A percentile compares a stretch with the other conserved stretches of the same genome.
Conservation (phyloP, 2,797 vertebrate genomes). For the Dallia pectoralis region DNA sequence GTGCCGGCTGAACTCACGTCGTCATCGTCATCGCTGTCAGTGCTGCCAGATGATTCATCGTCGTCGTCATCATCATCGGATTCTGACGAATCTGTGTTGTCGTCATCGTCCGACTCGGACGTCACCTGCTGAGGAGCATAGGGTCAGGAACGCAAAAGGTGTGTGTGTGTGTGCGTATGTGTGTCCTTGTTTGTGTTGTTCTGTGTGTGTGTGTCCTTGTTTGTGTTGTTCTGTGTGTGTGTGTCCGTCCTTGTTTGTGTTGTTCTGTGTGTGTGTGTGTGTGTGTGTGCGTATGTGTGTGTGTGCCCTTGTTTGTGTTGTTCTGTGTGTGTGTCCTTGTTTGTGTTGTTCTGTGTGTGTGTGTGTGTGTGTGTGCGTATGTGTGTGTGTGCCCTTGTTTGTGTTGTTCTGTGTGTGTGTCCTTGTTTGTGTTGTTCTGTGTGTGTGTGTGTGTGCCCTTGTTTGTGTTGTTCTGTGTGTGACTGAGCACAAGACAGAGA, state of each 20-base stretch:
- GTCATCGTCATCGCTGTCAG: constrained; percentile 73
- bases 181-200: not conserved
- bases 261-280: not conserved
- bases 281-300: constrained; percentile 1
- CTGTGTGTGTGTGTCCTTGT: constrained; percentile 13
- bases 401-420: too few species aligned
- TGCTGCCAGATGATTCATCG: constrained; percentile 72
- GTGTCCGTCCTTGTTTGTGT: too few species aligned
- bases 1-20: constrained; percentile 49
- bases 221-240: too few species aligned
- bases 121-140: constrained; percentile 70
- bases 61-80: constrained; percentile 77
- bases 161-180: not conserved
- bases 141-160: constrained; percentile 20
- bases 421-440: too few species aligned
- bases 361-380: not conserved
- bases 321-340: not conserved
- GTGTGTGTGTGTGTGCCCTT: too few species aligned
- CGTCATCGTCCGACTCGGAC: constrained; percentile 75
- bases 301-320: too few species aligned
- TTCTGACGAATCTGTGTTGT: constrained; percentile 69
- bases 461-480: too few species aligned
- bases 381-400: too few species aligned
- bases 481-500: not conserved
- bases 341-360: constrained; percentile 1